phyloP scores from a whole-genome alignment of 2,888 invertebrate species.

The Seira musarum region DNA sequence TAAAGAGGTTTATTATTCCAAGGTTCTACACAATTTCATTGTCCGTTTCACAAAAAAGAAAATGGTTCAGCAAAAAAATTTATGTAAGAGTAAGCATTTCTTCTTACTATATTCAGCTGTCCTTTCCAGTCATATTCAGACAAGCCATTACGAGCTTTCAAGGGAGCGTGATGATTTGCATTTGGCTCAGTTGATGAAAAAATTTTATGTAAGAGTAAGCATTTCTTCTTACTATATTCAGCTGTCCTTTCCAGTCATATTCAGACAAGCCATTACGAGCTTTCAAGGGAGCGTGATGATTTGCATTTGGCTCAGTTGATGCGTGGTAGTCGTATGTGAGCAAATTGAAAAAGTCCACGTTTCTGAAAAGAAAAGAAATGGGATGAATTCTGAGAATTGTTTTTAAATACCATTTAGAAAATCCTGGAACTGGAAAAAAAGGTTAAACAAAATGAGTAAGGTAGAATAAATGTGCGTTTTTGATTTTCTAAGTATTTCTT shows the following conservation, averaged over 20 bases:
- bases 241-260: constrained; percentile 89
- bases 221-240: constrained; percentile 85
- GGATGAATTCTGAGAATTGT: background rate
- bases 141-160: constrained; percentile 84
- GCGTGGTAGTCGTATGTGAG: constrained; percentile 94
- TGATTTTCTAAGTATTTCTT: background rate
- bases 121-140: constrained; percentile 90
- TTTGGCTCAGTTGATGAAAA: constrained; percentile 77
- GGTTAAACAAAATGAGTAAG: background rate
- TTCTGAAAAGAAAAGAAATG: constrained; percentile 74
- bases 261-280: constrained; percentile 85
- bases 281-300: constrained; percentile 91
- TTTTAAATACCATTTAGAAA: background rate
- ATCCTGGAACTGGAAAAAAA: background rate
- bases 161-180: constrained; percentile 92
- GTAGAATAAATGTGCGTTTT: background rate
- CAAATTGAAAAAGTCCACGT: constrained; percentile 93
- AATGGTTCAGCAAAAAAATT: no score
- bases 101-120: constrained; percentile 90
- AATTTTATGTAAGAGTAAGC: no score
- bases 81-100: background rate
- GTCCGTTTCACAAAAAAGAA: background rate
- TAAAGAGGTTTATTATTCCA: no score
- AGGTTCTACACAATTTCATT: background rate
- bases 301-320: constrained; percentile 90